Percentiles rank a stretch among this genome's conserved stretches.
These are phyloP conservation scores for Helleia helle DNA, from an alignment of 2,888 invertebrate species.

Conservation along the genomic window DNA sequence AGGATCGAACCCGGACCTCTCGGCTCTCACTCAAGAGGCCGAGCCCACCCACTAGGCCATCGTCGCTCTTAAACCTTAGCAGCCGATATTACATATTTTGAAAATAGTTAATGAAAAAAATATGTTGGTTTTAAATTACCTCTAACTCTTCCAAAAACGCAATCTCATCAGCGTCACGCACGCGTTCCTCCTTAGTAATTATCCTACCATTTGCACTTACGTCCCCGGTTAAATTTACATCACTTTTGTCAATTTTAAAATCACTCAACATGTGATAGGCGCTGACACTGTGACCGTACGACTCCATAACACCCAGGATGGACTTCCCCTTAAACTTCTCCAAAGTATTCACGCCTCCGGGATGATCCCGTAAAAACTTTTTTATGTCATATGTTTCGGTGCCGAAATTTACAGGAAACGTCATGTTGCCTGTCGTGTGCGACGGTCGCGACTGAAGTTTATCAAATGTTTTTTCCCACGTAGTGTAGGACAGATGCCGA, in stretches of 20 bases:
- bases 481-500: slow-evolving; percentile 20
- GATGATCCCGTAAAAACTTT: slow-evolving; percentile 80
- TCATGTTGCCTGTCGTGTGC: slow-evolving; percentile 27
- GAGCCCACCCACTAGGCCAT: too few relatives aligned
- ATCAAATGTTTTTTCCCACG: slow-evolving; percentile 19
- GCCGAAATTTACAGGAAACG: slow-evolving; percentile 52
- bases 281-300: slow-evolving; percentile 75
- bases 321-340: slow-evolving; percentile 69
- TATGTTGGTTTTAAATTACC: too few relatives aligned
- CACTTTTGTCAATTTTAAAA: slow-evolving; percentile 67
- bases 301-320: slow-evolving; percentile 66
- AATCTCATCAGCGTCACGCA: slow-evolving; percentile 38
- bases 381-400: slow-evolving; percentile 76
- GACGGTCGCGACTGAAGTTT: slow-evolving; percentile 24
- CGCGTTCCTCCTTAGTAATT: slow-evolving; percentile 44
- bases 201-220: slow-evolving; percentile 55
- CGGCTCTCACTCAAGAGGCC: too few relatives aligned
- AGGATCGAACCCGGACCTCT: too few relatives aligned
- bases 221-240: slow-evolving; percentile 48
- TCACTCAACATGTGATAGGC: slow-evolving; percentile 79
- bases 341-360: slow-evolving; percentile 81
- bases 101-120: too few relatives aligned
- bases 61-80: too few relatives aligned
- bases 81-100: too few relatives aligned
- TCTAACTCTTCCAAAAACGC: slow-evolving; percentile 56